phyloP scores from a whole-genome alignment of 30 jellyfish, hydroid and myxozoan species.

The Aurelia sp. region DNA sequence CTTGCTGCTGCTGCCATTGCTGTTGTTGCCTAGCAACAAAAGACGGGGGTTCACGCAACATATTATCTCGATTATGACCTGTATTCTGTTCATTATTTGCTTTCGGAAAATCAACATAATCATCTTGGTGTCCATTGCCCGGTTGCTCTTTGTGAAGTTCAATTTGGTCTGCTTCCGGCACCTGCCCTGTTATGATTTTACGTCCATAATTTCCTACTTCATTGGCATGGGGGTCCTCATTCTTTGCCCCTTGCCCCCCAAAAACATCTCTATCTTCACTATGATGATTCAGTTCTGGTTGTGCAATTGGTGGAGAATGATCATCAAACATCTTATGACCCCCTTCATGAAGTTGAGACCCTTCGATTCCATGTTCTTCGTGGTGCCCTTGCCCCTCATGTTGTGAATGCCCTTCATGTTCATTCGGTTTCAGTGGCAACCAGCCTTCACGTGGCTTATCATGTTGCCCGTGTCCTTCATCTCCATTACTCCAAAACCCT shows the following conservation, averaged over 20 bases:
- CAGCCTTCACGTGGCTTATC: slow-evolving; percentile 1
- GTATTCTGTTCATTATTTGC: not conserved
- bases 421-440: slow-evolving; percentile 5
- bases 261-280: slow-evolving; percentile 13
- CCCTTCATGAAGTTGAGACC: not conserved
- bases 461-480: not conserved
- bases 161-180: not conserved
- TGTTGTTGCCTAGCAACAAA: not conserved
- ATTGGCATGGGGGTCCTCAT: not conserved
- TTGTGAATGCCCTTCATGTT: not conserved
- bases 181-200: not conserved
- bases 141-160: not conserved
- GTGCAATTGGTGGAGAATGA: not conserved
- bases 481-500: not conserved
- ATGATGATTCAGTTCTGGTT: not conserved
- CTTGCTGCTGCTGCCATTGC: not conserved
- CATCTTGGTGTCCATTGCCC: slow-evolving; percentile 21
- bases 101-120: slow-evolving; percentile 16
- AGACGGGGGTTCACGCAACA: not conserved
- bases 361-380: not conserved
- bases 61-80: not conserved
- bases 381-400: too few species aligned
- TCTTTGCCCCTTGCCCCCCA: not conserved
- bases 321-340: not conserved
- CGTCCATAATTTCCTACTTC: slow-evolving; percentile 1